Evolutionary conservation across 2,888 invertebrate species (phyloP).

Genomic region (Axea sp.): DNA sequence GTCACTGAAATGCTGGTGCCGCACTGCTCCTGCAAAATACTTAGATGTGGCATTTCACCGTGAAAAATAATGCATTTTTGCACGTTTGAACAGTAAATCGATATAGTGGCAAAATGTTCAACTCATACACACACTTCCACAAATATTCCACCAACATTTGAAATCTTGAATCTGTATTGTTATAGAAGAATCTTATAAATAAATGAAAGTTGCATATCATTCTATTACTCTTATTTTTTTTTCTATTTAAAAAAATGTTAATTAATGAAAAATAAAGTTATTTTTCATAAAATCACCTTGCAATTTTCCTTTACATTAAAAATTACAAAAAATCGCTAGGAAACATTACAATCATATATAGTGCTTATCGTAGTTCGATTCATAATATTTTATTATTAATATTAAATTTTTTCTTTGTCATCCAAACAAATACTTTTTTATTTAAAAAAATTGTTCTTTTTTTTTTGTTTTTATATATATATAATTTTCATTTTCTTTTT

Average conservation of each 20-base stretch:
- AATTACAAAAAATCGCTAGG: constrained; percentile 74
- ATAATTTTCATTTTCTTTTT: constrained; percentile 22
- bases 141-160: constrained; percentile 68
- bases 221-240: background rate
- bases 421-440: constrained; percentile 29
- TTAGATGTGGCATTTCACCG: constrained; percentile 73
- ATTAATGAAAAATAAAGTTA: constrained; percentile 12
- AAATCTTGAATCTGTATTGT: constrained; percentile 41
- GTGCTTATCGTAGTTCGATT: constrained; percentile 76
- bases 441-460: constrained; percentile 40
- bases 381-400: constrained; percentile 21
- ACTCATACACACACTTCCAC: constrained; percentile 70
- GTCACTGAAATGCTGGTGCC: constrained; percentile 74
- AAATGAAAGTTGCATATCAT: constrained; percentile 72
- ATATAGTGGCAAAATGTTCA: constrained; percentile 66
- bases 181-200: constrained; percentile 57
- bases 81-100: constrained; percentile 57
- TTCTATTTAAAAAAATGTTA: constrained; percentile 1
- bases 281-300: constrained; percentile 33
- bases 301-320: constrained; percentile 75
- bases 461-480: no score
- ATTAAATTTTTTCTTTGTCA: constrained; percentile 3
- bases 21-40: constrained; percentile 79
- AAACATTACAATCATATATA: constrained; percentile 72
- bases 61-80: constrained; percentile 63